Evolutionary conservation across 2,888 invertebrate species (phyloP).

Genomic region (Euphydryas editha): DNA sequence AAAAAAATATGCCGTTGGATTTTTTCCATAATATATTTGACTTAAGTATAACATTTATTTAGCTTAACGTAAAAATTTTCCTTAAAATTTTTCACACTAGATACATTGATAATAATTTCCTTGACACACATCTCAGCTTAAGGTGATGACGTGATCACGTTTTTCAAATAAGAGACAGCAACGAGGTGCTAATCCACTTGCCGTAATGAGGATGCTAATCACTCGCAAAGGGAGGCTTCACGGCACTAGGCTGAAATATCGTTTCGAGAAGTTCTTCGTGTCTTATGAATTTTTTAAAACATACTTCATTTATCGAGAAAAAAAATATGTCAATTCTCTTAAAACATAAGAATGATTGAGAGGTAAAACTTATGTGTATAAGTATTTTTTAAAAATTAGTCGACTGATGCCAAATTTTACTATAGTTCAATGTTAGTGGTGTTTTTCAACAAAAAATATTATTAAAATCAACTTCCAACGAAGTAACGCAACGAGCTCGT

Average conservation of each 20-base stretch:
- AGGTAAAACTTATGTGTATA: too few relatives aligned
- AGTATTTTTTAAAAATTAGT: too few relatives aligned
- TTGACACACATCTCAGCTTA: slow-evolving; percentile 39
- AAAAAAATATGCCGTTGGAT: slow-evolving; percentile 2
- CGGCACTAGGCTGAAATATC: slow-evolving; percentile 21
- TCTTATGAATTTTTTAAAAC: neutral
- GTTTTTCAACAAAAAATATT: too few relatives aligned
- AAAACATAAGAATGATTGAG: neutral
- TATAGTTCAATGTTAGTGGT: too few relatives aligned
- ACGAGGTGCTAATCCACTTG: slow-evolving; percentile 57
- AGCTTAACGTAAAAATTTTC: neutral
- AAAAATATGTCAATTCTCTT: neutral
- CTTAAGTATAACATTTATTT: neutral
- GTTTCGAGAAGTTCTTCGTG: neutral
- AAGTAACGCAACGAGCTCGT: too few relatives aligned
- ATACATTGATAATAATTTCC: slow-evolving; percentile 29
- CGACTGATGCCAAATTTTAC: too few relatives aligned
- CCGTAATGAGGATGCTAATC: slow-evolving; percentile 63
- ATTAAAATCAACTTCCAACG: too few relatives aligned
- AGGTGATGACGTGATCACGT: slow-evolving; percentile 47
- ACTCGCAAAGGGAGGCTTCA: slow-evolving; percentile 53
- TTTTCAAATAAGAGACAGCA: slow-evolving; percentile 50
- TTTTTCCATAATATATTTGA: neutral
- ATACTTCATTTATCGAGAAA: neutral
- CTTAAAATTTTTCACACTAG: slow-evolving; percentile 5